Evolutionary conservation across 2,797 vertebrate species (phyloP).

Genomic region (Meda fulgida): DNA sequence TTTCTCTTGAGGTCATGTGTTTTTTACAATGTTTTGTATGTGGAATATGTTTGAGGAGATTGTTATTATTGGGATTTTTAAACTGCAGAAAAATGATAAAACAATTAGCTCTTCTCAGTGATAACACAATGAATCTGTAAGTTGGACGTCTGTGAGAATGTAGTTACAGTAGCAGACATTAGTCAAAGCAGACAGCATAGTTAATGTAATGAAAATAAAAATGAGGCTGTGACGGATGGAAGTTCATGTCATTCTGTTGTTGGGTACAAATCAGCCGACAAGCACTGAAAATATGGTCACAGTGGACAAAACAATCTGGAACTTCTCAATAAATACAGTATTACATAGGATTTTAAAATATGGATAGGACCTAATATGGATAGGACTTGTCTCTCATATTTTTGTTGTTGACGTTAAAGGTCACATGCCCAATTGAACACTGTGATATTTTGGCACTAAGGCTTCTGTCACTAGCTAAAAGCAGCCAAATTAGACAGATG

Average conservation of each 20-base stretch:
- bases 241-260: not conserved
- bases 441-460: not conserved
- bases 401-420: not conserved
- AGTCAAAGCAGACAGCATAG: conserved; percentile 5
- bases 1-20: not conserved
- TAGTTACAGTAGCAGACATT: conserved; percentile 15
- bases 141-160: not conserved
- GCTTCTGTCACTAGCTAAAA: conserved; percentile 7
- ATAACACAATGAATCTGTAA: not conserved
- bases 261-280: conserved; percentile 11
- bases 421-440: not conserved
- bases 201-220: conserved; percentile 19
- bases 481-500: not conserved
- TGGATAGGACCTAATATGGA: too few relatives aligned
- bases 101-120: not conserved
- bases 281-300: conserved; percentile 1
- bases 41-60: not conserved
- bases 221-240: conserved; percentile 23
- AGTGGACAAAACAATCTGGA: not conserved
- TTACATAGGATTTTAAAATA: not conserved
- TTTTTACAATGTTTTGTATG: not conserved
- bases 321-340: not conserved
- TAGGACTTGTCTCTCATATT: too few relatives aligned
- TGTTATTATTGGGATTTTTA: not conserved
- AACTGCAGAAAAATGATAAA: not conserved